phyloP scores from a whole-genome alignment of 2,113 vertebrate genomes.

The Ranitomeya variabilis region DNA sequence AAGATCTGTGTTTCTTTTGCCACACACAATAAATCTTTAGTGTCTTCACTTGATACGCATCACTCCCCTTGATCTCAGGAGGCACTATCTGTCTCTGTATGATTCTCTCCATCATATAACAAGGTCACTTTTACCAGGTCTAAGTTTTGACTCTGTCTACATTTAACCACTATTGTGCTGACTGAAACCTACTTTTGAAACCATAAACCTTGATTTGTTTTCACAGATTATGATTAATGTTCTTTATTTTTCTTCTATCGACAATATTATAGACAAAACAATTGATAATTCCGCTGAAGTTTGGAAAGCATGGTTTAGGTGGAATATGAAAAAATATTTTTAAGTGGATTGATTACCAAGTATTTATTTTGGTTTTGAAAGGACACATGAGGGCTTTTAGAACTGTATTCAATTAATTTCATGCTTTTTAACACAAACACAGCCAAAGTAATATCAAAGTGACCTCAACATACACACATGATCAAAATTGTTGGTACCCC shows the following conservation, averaged over 20 bases:
- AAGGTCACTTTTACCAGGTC: slow-evolving; percentile 75
- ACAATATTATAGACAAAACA: not conserved
- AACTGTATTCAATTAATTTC: no score
- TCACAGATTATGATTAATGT: not conserved
- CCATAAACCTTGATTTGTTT: not conserved
- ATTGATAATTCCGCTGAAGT: not conserved
- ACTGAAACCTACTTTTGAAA: not conserved
- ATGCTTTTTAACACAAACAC: no score
- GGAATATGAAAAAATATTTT: not conserved
- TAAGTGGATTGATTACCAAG: no score
- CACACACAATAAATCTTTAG: slow-evolving; percentile 83
- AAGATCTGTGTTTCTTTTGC: slow-evolving; percentile 81
- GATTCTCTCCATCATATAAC: slow-evolving; percentile 65
- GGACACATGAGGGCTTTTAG: no score
- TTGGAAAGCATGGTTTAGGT: not conserved
- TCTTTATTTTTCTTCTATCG: not conserved
- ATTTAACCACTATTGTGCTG: slow-evolving; percentile 13
- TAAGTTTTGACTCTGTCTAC: slow-evolving; percentile 54
- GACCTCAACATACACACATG: no score
- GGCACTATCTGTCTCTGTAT: slow-evolving; percentile 65
- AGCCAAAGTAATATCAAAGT: no score
- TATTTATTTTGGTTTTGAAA: no score
- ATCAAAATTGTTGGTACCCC: no score
- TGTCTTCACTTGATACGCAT: slow-evolving; percentile 75
- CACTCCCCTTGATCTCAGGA: slow-evolving; percentile 75